Percentiles rank a stretch among this genome's conserved stretches.
phyloP scores from a whole-genome alignment of 2,113 vertebrate species.

The Cnemophilus loriae region DNA sequence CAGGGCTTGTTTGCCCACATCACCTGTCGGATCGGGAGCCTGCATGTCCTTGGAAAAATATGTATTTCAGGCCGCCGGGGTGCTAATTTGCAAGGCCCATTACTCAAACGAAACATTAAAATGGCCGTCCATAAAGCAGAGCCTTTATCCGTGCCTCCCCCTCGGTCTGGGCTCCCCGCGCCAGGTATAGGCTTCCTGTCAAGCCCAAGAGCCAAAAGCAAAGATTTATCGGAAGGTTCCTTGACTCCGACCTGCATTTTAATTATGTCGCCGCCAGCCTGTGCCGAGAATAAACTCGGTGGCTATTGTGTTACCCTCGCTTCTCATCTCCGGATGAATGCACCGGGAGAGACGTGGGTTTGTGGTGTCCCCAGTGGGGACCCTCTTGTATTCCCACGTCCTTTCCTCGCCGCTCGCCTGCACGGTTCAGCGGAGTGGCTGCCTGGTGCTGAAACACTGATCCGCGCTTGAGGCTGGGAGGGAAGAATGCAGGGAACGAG shows the following conservation, averaged over 20 bases:
- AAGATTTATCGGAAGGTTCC: conserved; percentile 70
- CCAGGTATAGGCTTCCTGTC: conserved; percentile 71
- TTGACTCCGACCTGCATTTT: conserved; percentile 55
- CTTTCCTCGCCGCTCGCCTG: rapidly evolving
- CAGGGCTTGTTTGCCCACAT: conserved; percentile 50
- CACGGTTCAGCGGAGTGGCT: rapidly evolving
- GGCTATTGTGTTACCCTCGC: neutral
- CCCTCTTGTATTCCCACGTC: neutral
- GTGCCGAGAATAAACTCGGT: neutral
- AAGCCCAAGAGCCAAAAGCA: conserved; percentile 64
- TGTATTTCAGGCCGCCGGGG: conserved; percentile 68
- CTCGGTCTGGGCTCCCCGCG: neutral
- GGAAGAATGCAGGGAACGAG: neutral
- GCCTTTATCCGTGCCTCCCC: conserved; percentile 56
- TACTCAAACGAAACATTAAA: conserved; percentile 76
- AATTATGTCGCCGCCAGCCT: conserved; percentile 8
- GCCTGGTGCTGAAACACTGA: rapidly evolving
- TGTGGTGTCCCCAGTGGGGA: neutral
- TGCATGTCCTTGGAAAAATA: conserved; percentile 71
- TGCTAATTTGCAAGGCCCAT: conserved; percentile 79
- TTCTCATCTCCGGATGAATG: neutral
- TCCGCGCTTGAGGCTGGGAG: rapidly evolving
- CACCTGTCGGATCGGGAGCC: conserved; percentile 67
- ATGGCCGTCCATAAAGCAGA: conserved; percentile 46
- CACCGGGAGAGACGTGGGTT: rapidly evolving